Evolutionary conservation across 2,113 vertebrate genomes (phyloP), one percentile per base, ranked within the genome.

Genomic region (Cepphus grylle): DNA sequence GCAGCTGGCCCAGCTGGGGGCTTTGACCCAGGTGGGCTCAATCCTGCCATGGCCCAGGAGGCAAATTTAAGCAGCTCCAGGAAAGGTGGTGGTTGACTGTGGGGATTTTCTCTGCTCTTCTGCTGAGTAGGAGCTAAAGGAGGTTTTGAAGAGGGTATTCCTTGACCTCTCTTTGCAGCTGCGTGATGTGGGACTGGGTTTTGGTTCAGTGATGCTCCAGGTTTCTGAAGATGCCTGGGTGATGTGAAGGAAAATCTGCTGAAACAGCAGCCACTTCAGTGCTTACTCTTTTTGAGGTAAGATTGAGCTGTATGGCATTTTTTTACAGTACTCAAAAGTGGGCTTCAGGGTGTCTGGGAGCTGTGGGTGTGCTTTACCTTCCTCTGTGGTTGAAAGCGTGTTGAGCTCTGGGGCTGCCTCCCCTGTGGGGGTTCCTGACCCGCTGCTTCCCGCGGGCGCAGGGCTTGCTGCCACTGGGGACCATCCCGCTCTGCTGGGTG

Each of bases 381-480:
- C 14, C 9, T 47, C 9, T 38, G 29, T 26, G 50, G 27, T 21
- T 83, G 20, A 6, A 58, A 43, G 11, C 2, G 5, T 26, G 20
- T 14, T 0, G 7, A 69, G 72, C 43, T 63, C 53, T 4, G 6
- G 36, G 47, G 16, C 26, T 89, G 40, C 27, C 36, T 18, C 15
- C 27, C 20, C 27, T 12, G 6, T 2, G 11, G 38, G 52, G 26
- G 23, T 36, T 0, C 27, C 3, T 4, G 45, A 58, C 42, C 73
- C 2, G 15, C 42, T 18, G 32, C 18, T 69, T 49, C 22, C 22
- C 2, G 3, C 1, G 3, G 19, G n/a, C 81, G 74, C 4, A 2
- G 34, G 43, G 34, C 18, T 80, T 17, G 49, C 70, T 74, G 42
- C 29, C 20, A 45, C 56, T 70, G 80, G 43, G 8, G 56, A 79